A percentile compares a stretch with the other conserved stretches of the same genome.
These are phyloP conservation scores for Clarias fuscus DNA, from an alignment of 2,797 vertebrate genomes.

Conservation along the genomic window DNA sequence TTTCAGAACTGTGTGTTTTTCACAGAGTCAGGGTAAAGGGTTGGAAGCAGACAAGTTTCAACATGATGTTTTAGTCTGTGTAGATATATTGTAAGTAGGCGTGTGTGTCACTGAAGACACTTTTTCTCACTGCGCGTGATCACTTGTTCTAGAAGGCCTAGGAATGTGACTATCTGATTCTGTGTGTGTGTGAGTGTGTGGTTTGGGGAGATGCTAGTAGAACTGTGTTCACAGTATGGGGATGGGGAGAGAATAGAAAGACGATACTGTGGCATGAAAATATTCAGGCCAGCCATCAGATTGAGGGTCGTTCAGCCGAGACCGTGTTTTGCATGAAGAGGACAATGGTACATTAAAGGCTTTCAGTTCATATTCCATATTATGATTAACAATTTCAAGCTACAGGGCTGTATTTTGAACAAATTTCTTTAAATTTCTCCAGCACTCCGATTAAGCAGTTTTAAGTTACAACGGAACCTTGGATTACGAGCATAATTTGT, in stretches of 20 bases:
- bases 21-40: neutral
- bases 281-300: slow-evolving; percentile 19
- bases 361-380: neutral
- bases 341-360: slow-evolving; percentile 15
- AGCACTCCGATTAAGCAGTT: neutral
- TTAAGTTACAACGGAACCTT: neutral
- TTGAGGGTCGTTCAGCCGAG: neutral
- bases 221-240: neutral
- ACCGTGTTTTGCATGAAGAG: neutral
- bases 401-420: neutral
- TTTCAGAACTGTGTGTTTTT: neutral
- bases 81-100: slow-evolving; percentile 1
- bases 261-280: slow-evolving; percentile 33
- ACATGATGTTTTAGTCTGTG: slow-evolving; percentile 30
- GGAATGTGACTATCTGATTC: slow-evolving; percentile 38
- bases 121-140: neutral
- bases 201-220: neutral
- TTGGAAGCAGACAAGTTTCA: slow-evolving; percentile 26
- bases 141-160: slow-evolving; percentile 23
- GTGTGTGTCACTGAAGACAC: slow-evolving; percentile 24
- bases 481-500: too few species aligned
- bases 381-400: neutral
- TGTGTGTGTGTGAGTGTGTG: neutral
- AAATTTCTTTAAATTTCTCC: neutral
- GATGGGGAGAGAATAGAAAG: slow-evolving; percentile 6